Base-by-base conservation (phyloP, 1,140 invertebrate species). In the Drosophila mayri region DNA sequence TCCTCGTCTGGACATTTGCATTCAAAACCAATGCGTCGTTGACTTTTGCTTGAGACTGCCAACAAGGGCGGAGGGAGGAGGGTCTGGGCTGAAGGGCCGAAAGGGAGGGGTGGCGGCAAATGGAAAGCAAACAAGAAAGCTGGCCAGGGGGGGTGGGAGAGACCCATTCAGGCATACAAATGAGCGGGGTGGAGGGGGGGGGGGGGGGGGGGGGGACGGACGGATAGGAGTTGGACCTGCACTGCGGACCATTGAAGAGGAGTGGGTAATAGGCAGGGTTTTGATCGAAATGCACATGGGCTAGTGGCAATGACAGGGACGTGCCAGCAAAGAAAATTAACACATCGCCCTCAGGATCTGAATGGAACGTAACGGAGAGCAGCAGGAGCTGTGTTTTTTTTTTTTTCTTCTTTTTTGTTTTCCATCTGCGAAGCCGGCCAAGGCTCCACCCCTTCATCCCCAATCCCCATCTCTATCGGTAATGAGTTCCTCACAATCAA, bases 1-100 rank as follows among this genome's bases (percentile, higher is more conserved):
- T 67, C 67, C 18, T 28, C 49, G 49, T 70, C 66, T 73, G 79
- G 79, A 76, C 83, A 86, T 86, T 86, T 86, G 82, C 82, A 86
- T 86, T 87, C 70, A 81, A 63, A 78, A 85, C 65, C 74, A 85
- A 86, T 78, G 82, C 82, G 82, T 71, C 82, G 82, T 72, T 86
- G 82, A 86, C 82, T 86, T 86, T 87, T 87, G 82, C 79, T 68
- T 77, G 79, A 75, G 70, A 80, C 60, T 70, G 44, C 41, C 41
- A 62, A 40, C 44, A 52, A 50, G 30, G 30, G 40, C 40, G 3
- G 60, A 38, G n/a, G 38, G 10, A n/a, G 1, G 0, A 6, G 44
- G 44, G 12, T 1, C 5, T 22, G 20, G 2, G 12, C 22, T 18
- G n/a, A 25, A 43, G 14, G 43, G 28, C 16, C 47, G 3, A 38